Evolutionary conservation across 1,140 invertebrate species (phyloP), one percentile per base, ranked within the genome.

Genomic region (Archegozetes longisetosus): DNA sequence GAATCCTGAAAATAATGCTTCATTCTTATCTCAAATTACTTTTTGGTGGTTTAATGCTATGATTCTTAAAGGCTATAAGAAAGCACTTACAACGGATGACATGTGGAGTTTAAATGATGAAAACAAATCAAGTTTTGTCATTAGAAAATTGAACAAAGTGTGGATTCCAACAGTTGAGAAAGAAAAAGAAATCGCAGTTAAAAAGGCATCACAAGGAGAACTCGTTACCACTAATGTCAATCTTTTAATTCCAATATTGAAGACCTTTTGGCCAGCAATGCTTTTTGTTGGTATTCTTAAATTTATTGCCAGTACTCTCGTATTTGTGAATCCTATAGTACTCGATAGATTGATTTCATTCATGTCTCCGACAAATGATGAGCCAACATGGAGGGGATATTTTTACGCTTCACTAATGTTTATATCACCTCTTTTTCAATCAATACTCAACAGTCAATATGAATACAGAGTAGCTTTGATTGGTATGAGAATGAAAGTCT

Each of bases 11-110:
- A 75, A 79, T 53, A 72, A 75, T 58, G 78, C 88, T 40, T 90
- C 90, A 23, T 96, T 94, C 71, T 78, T 90, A 20, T 92, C 88
- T 22, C 79, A 81, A 54, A 72, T 98, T 2, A 78, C 85, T 0
- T 98, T 93, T 71, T 80, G 82, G 56, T 98, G 94, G 94, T 94
- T 97, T 71, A 86, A 91, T 71, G 62, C 72, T 4, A 20, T 61
- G 2, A 27, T 61, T 9, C 9, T 3, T n/a, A 54, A 48, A 24
- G 32, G 3, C 25, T 40, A 29, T 17, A 48, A 53, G 13, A 40
- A n/a, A 25, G n/a, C 60, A 51, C 32, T 61, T 13, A 27, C 26
- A 3, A 28, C 46, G 23, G 58, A 61, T n/a, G 23, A 61, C 29
- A 2, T 46, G 1, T 54, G 58, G 58, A 14, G 22, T 20, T 28